Conservation (phyloP, 2,797 vertebrate species). For the Cynopterus sphinx region DNA sequence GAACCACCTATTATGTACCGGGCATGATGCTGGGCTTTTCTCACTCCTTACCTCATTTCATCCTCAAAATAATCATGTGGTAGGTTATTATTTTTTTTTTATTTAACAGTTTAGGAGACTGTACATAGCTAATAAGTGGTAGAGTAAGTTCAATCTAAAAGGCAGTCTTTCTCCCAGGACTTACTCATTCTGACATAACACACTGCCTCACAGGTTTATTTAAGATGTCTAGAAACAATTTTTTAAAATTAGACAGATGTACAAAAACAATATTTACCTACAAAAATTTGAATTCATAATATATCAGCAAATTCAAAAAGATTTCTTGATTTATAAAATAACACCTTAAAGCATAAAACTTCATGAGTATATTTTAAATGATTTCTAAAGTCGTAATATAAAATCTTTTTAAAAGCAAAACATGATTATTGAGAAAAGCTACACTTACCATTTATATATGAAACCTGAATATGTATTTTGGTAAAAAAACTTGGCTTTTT, state of each 20-base stretch:
- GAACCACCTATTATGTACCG: fast-evolving
- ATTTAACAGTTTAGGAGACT: neutral
- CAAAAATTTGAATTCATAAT: neutral
- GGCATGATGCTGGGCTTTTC: neutral
- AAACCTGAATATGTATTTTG: conserved; percentile 12
- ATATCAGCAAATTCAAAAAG: neutral
- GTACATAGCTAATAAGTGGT: neutral
- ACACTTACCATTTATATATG: neutral
- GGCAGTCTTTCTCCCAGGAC: neutral
- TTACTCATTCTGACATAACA: neutral
- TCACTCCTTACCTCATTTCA: neutral
- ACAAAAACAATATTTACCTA: neutral
- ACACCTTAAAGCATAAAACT: neutral
- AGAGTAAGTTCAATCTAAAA: neutral
- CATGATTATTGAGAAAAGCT: neutral
- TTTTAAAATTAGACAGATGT: neutral
- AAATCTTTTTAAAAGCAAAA: neutral
- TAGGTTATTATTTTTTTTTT: neutral
- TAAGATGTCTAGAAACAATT: neutral
- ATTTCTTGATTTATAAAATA: conserved; percentile 25
- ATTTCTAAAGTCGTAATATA: neutral
- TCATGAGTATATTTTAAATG: neutral
- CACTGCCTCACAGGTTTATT: neutral
- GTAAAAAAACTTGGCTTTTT: neutral
- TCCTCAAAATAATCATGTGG: neutral